phyloP scores from a whole-genome alignment of 2,797 vertebrate genomes.

The Apogon hyalosoma region DNA sequence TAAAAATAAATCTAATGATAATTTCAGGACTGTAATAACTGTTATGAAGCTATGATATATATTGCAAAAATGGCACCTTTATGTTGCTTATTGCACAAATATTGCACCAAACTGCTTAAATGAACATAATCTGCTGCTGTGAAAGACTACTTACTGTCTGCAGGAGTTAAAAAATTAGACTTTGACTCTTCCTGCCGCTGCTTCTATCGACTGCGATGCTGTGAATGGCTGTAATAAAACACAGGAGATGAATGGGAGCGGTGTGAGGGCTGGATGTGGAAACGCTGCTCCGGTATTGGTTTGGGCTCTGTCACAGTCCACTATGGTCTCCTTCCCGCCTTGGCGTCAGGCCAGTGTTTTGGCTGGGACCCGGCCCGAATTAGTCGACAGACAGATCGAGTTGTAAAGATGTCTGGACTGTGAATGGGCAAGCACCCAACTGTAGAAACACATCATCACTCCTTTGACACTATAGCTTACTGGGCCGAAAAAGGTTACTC shows the following conservation, averaged over 20 bases:
- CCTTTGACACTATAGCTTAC: slow-evolving; percentile 31
- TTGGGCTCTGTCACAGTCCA: slow-evolving; percentile 25
- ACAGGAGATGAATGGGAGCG: slow-evolving; percentile 18
- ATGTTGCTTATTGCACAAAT: not conserved
- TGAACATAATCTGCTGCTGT: not conserved
- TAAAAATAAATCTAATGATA: too few relatives aligned
- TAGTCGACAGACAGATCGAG: slow-evolving; percentile 50
- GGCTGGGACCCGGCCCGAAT: slow-evolving; percentile 45
- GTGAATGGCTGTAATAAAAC: slow-evolving; percentile 20
- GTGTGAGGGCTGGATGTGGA: slow-evolving; percentile 14
- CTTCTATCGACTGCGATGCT: slow-evolving; percentile 25
- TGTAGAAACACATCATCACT: slow-evolving; percentile 47
- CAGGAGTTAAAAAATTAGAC: slow-evolving; percentile 8
- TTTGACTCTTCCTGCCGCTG: slow-evolving; percentile 8
- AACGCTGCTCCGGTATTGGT: slow-evolving; percentile 22
- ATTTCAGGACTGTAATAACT: too few relatives aligned
- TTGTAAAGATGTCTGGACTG: slow-evolving; percentile 65
- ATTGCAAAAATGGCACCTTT: not conserved
- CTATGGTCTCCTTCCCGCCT: slow-evolving; percentile 12
- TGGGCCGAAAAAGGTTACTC: not conserved
- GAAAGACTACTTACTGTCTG: not conserved
- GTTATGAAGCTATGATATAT: not conserved
- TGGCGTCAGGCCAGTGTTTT: slow-evolving; percentile 63
- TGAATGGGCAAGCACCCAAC: slow-evolving; percentile 46
- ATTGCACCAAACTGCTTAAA: slow-evolving; percentile 1